Conservation (phyloP, 1,140 invertebrate genomes). For the Xylocopa sonorina region DNA sequence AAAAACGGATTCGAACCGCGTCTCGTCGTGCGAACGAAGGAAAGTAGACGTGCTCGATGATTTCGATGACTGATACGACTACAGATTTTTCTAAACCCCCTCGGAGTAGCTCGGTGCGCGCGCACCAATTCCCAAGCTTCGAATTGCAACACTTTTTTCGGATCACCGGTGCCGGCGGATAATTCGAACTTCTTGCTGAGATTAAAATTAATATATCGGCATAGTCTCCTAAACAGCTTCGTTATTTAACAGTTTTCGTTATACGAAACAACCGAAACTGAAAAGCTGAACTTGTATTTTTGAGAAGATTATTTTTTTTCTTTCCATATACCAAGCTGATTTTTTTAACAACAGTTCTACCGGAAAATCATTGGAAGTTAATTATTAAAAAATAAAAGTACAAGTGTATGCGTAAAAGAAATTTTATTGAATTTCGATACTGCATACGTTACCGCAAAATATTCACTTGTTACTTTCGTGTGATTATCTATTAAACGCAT, state of each 20-base stretch:
- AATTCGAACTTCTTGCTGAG: background rate
- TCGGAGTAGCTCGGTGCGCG: background rate
- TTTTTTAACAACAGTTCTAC: background rate
- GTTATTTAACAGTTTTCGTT: background rate
- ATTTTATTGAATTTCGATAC: background rate
- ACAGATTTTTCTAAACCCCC: background rate
- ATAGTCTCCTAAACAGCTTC: no score
- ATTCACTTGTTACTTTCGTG: slow-evolving; percentile 17
- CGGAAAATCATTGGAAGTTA: background rate
- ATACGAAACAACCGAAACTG: no score
- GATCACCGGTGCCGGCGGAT: background rate
- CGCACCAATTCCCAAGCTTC: no score
- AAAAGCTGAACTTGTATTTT: background rate
- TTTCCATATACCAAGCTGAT: background rate
- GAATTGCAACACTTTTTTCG: background rate
- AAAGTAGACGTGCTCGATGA: background rate
- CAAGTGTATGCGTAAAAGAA: background rate
- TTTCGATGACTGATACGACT: background rate
- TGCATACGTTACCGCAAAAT: background rate
- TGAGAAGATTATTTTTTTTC: background rate
- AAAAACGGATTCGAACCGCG: background rate
- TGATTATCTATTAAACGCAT: background rate
- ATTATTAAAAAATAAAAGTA: background rate
- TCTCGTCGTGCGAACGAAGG: background rate
- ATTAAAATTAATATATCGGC: no score